Percentiles rank a stretch among this genome's conserved stretches.
phyloP scores from a whole-genome alignment of 2,797 vertebrate species.

The Pagetopsis macropterus region DNA sequence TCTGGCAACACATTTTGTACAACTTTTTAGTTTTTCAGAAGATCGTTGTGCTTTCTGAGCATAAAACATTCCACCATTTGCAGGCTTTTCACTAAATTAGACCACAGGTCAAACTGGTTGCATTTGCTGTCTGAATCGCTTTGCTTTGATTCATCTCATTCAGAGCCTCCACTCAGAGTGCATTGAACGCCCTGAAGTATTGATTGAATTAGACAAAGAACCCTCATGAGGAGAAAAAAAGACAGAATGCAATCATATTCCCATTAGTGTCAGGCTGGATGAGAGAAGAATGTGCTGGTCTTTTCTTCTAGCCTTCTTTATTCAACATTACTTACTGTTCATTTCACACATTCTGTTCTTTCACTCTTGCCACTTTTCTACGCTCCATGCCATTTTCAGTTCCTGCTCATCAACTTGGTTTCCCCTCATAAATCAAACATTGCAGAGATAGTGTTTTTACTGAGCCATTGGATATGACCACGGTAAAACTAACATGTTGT shows the following conservation, averaged over 20 bases:
- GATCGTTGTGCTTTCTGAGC: conserved; percentile 21
- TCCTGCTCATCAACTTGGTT: conserved; percentile 33
- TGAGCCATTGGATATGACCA: conserved; percentile 19
- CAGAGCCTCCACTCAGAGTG: conserved; percentile 72
- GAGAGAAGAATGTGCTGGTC: conserved; percentile 58
- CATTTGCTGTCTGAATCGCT: conserved; percentile 67
- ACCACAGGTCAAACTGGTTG: conserved; percentile 67
- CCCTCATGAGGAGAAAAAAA: conserved; percentile 73
- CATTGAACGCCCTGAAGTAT: conserved; percentile 74
- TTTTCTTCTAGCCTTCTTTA: conserved; percentile 71
- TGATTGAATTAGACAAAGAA: conserved; percentile 85
- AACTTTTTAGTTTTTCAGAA: conserved; percentile 5
- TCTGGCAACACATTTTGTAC: not conserved
- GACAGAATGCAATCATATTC: conserved; percentile 83
- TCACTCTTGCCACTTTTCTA: conserved; percentile 35
- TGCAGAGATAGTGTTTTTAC: conserved; percentile 20
- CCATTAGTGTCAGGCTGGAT: conserved; percentile 76
- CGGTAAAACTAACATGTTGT: conserved; percentile 14
- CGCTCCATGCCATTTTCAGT: conserved; percentile 26
- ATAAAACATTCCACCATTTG: conserved; percentile 44
- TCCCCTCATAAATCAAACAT: conserved; percentile 42
- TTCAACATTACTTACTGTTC: conserved; percentile 81
- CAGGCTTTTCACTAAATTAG: conserved; percentile 57
- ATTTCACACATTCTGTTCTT: conserved; percentile 72
- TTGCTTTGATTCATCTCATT: conserved; percentile 76